These are phyloP conservation scores for Ceratothoa steindachneri DNA, from an alignment of 2,888 invertebrate species.

Conservation along the genomic window DNA sequence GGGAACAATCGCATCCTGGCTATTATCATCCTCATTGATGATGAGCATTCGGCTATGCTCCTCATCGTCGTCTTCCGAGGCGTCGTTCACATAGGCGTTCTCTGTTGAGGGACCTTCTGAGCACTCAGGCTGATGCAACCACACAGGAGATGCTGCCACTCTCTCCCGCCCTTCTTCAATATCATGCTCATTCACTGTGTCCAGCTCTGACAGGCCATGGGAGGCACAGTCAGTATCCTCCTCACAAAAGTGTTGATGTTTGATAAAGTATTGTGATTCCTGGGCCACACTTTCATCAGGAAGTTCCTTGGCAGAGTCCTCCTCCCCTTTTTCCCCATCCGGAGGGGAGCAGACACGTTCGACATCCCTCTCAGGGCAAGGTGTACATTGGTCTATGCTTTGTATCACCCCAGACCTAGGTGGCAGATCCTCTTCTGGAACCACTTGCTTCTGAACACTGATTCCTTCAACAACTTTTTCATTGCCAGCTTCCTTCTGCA, in stretches of 20 bases:
- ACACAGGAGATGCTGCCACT: background rate
- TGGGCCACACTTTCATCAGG: background rate
- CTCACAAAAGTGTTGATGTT: slow-evolving; percentile 1
- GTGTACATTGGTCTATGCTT: background rate
- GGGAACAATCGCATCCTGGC: background rate
- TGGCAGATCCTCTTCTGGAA: background rate
- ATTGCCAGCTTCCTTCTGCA: background rate
- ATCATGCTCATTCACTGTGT: background rate
- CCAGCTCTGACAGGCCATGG: background rate
- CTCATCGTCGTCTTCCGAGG: slow-evolving; percentile 27
- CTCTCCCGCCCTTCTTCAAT: background rate
- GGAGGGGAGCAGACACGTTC: background rate
- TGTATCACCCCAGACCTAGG: background rate
- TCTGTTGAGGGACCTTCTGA: background rate
- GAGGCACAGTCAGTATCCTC: background rate
- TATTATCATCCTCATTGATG: slow-evolving; percentile 33
- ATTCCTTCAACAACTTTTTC: background rate
- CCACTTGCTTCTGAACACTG: background rate
- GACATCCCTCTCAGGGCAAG: background rate
- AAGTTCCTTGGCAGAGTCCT: background rate
- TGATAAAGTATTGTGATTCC: background rate
- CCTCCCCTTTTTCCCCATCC: background rate
- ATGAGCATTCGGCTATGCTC: slow-evolving; percentile 32
- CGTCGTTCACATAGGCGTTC: slow-evolving; percentile 15
- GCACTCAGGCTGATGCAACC: background rate